Percentiles rank a stretch among this genome's conserved stretches.
These are phyloP conservation scores for Sarcophaga bullata DNA, from an alignment of 1,140 invertebrate genomes.

Conservation along the genomic window DNA sequence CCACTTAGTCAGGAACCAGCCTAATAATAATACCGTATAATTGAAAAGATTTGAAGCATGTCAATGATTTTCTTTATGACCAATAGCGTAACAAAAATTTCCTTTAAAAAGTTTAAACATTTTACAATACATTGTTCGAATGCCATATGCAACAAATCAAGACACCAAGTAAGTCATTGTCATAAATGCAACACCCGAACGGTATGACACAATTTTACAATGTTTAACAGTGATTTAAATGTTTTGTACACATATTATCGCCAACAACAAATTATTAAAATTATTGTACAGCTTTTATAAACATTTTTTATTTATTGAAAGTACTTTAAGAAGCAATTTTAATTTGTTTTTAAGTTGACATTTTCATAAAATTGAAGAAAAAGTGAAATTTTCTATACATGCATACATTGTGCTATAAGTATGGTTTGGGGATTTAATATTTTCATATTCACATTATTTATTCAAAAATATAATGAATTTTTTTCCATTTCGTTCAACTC, in stretches of 20 bases:
- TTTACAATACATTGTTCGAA: neutral
- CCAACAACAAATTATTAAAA: too few relatives aligned
- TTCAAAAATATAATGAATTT: too few relatives aligned
- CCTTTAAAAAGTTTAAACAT: neutral
- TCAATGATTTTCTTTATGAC: neutral
- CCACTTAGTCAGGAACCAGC: neutral
- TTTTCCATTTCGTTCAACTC: too few relatives aligned
- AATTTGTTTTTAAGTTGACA: neutral
- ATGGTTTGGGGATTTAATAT: too few relatives aligned
- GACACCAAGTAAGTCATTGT: neutral
- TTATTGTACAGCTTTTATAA: too few relatives aligned
- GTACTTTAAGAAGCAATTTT: neutral
- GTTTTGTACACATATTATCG: too few relatives aligned
- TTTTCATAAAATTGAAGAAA: neutral
- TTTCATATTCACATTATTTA: too few relatives aligned
- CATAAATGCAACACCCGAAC: neutral
- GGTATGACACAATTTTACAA: neutral
- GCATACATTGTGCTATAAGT: too few relatives aligned
- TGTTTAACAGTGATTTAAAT: too few relatives aligned
- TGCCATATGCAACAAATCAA: neutral
- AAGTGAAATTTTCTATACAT: neutral
- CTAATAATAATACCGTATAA: neutral
- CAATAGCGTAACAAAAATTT: slow-evolving; percentile 2
- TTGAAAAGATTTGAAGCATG: neutral
- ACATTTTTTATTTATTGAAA: too few relatives aligned